Conservation (phyloP, 2,888 invertebrate species). For the Herminia tarsipennalis region DNA sequence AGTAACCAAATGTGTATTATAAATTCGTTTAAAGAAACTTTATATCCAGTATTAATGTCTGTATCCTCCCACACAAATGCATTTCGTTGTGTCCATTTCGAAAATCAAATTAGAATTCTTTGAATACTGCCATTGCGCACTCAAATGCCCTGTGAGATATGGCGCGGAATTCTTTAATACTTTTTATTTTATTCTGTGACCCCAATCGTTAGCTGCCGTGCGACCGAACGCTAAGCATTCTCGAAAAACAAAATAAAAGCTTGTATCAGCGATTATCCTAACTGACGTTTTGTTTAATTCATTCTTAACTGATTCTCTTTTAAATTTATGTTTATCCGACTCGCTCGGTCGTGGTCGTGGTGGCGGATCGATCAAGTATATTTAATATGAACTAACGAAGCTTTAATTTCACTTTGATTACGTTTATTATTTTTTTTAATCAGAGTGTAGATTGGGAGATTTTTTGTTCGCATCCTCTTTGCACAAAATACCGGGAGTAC, state of each 20-base stretch:
- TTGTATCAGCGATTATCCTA: constrained; percentile 28
- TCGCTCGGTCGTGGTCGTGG: constrained; percentile 6
- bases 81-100: constrained; percentile 49
- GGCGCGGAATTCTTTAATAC: constrained; percentile 35
- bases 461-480: constrained; percentile 1
- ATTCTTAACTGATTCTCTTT: constrained; percentile 38
- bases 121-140: constrained; percentile 57
- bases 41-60: constrained; percentile 41
- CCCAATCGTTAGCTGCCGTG: constrained; percentile 32
- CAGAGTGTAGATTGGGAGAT: neutral
- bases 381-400: neutral
- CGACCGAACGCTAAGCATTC: constrained; percentile 29
- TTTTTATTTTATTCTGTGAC: constrained; percentile 47
- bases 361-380: constrained; percentile 3
- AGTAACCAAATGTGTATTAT: constrained; percentile 18
- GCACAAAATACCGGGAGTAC: too few species aligned
- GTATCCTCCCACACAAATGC: constrained; percentile 58
- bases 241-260: constrained; percentile 28
- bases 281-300: constrained; percentile 45
- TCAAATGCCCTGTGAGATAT: constrained; percentile 59
- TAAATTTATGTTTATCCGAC: constrained; percentile 16
- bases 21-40: constrained; percentile 29
- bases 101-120: constrained; percentile 72
- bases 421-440: too few species aligned
- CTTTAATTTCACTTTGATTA: constrained; percentile 9